Evolutionary conservation across 2,113 vertebrate genomes (phyloP).

Genomic region (Tupaia tana): DNA sequence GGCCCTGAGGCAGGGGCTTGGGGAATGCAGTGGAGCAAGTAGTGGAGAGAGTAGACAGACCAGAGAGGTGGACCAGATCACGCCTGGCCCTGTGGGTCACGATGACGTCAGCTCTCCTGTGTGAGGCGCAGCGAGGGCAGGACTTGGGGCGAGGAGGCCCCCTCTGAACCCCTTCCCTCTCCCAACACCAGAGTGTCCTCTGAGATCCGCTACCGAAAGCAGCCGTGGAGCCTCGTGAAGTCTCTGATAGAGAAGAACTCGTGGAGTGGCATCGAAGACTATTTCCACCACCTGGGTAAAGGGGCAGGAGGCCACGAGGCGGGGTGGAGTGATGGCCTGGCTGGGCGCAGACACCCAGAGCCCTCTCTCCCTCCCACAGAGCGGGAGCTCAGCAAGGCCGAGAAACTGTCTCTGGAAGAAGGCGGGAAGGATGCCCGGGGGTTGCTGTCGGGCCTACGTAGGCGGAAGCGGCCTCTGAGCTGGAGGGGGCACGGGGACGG

Average conservation of each 20-base stretch:
- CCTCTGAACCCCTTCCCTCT: background rate
- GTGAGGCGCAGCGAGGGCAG: background rate
- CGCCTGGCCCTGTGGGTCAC: background rate
- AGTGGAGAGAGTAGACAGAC: background rate
- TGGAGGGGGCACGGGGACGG: slow-evolving; percentile 81
- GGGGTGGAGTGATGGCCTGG: fast-evolving
- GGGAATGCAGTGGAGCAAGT: background rate
- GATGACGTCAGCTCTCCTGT: too few species aligned
- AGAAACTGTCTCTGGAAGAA: slow-evolving; percentile 91
- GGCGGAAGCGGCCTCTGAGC: slow-evolving; percentile 91
- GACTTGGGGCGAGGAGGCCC: background rate
- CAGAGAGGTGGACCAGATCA: background rate
- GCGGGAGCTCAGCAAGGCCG: slow-evolving; percentile 91
- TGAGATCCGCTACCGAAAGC: slow-evolving; percentile 95
- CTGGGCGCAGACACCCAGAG: background rate
- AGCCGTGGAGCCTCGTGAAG: slow-evolving; percentile 95
- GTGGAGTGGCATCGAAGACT: slow-evolving; percentile 94
- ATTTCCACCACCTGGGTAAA: slow-evolving; percentile 93
- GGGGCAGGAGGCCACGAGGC: fast-evolving
- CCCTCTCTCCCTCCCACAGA: slow-evolving; percentile 80
- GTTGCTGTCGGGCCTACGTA: slow-evolving; percentile 86
- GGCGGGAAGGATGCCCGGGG: slow-evolving; percentile 84
- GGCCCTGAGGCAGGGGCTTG: background rate
- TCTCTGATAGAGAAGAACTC: slow-evolving; percentile 94
- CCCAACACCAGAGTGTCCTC: slow-evolving; percentile 90